Conservation (phyloP, 2,888 invertebrate genomes). For the Leucophora obtusa region DNA sequence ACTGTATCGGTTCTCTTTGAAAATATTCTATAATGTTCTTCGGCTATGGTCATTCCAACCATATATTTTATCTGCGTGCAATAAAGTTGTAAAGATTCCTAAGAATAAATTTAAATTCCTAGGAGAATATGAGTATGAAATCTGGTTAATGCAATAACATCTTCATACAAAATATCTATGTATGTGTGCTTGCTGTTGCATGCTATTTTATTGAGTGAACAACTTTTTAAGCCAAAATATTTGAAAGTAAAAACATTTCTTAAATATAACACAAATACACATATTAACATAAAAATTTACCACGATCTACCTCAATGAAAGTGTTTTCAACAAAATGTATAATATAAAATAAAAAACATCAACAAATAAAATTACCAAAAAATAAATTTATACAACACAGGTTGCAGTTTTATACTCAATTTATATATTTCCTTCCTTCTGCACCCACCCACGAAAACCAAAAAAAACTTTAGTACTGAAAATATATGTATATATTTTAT, state of each 20-base stretch:
- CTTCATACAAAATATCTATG: too few relatives aligned
- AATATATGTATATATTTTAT: slow-evolving; percentile 43
- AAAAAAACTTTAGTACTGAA: slow-evolving; percentile 13
- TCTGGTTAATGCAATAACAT: too few relatives aligned
- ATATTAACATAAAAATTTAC: slow-evolving; percentile 67
- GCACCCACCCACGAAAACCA: slow-evolving; percentile 1
- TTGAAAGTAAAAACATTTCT: background rate
- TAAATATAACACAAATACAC: too few relatives aligned
- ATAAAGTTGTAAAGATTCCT: too few relatives aligned
- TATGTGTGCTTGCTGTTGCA: too few relatives aligned
- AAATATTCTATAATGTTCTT: too few relatives aligned
- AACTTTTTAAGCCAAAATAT: background rate
- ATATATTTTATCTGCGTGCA: too few relatives aligned
- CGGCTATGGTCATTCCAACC: too few relatives aligned
- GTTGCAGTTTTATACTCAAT: slow-evolving; percentile 58
- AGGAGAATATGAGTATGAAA: too few relatives aligned
- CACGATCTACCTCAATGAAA: slow-evolving; percentile 74
- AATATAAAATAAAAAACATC: slow-evolving; percentile 1
- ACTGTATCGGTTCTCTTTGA: too few relatives aligned
- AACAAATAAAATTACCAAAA: slow-evolving; percentile 14
- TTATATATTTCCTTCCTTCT: background rate
- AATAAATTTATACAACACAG: slow-evolving; percentile 37
- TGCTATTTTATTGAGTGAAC: too few relatives aligned
- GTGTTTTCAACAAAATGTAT: slow-evolving; percentile 4
- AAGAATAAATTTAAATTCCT: too few relatives aligned